phyloP scores from a whole-genome alignment of 2,113 vertebrate species.

The Nycticebus coucang region DNA sequence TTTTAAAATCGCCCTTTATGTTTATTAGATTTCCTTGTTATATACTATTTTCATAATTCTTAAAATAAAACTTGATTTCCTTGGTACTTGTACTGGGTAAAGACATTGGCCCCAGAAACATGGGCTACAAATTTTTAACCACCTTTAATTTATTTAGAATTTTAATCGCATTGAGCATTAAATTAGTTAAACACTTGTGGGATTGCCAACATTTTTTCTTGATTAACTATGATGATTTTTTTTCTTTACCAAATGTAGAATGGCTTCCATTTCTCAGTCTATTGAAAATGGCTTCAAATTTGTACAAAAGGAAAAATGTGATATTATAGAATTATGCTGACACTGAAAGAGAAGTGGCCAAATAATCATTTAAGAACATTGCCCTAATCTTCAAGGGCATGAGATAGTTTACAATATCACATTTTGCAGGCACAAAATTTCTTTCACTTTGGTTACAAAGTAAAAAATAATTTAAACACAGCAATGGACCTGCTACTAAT shows the following conservation, averaged over 20 bases:
- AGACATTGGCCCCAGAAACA: neutral
- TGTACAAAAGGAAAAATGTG: no score
- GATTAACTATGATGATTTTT: no score
- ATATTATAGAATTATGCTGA: neutral
- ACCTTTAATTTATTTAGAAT: no score
- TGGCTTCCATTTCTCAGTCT: neutral
- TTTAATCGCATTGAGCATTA: no score
- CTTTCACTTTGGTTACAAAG: neutral
- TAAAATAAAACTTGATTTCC: neutral
- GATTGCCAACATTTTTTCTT: no score
- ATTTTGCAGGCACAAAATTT: neutral
- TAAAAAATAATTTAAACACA: neutral
- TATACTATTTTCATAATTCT: neutral
- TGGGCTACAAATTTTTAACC: neutral
- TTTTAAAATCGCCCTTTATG: neutral
- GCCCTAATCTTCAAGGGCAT: neutral
- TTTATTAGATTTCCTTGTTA: neutral
- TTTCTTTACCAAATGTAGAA: no score
- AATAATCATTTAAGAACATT: neutral
- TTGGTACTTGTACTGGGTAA: neutral
- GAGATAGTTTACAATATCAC: neutral
- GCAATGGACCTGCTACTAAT: neutral
- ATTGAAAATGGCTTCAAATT: neutral
- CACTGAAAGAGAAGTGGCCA: neutral
- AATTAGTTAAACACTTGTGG: no score